A percentile compares a stretch with the other conserved stretches of the same genome.
Conservation (phyloP, 2,888 invertebrate genomes). For the Perizoma affinitatum region DNA sequence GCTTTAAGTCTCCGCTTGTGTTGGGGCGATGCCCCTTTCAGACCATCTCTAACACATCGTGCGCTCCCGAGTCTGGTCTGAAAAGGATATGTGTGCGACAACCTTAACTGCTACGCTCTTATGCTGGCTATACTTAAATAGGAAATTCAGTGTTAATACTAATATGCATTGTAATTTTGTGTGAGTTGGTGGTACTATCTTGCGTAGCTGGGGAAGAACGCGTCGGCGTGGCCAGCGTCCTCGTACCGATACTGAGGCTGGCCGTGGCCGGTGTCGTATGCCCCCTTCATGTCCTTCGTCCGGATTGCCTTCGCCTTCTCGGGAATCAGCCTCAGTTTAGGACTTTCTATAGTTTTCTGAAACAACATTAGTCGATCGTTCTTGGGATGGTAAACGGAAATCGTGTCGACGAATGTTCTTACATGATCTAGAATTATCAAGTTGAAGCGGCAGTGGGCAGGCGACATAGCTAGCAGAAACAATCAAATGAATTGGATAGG, state of each 20-base stretch:
- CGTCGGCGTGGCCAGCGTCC: slow-evolving; percentile 49
- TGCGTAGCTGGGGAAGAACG: slow-evolving; percentile 62
- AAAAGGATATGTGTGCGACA: no score
- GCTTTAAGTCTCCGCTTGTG: no score
- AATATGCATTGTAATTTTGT: slow-evolving; percentile 36
- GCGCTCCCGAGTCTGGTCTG: no score
- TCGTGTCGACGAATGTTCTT: neutral
- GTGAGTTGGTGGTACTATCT: slow-evolving; percentile 32
- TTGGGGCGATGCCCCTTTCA: no score
- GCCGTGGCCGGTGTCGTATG: slow-evolving; percentile 48
- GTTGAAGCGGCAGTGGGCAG: no score
- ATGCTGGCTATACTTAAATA: no score
- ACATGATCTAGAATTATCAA: no score
- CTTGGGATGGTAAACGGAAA: slow-evolving; percentile 33
- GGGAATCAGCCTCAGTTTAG: slow-evolving; percentile 43
- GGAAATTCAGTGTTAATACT: slow-evolving; percentile 2
- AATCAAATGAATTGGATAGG: no score
- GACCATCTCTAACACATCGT: no score
- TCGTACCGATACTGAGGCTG: slow-evolving; percentile 57
- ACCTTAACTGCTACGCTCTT: no score
- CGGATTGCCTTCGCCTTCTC: slow-evolving; percentile 44
- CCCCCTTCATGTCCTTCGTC: slow-evolving; percentile 43
- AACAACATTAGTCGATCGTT: slow-evolving; percentile 55
- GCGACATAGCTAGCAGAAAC: no score
- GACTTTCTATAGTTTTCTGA: slow-evolving; percentile 57